phyloP scores from a whole-genome alignment of 2,888 invertebrate species.

The Drosophila pseudotakahashii region DNA sequence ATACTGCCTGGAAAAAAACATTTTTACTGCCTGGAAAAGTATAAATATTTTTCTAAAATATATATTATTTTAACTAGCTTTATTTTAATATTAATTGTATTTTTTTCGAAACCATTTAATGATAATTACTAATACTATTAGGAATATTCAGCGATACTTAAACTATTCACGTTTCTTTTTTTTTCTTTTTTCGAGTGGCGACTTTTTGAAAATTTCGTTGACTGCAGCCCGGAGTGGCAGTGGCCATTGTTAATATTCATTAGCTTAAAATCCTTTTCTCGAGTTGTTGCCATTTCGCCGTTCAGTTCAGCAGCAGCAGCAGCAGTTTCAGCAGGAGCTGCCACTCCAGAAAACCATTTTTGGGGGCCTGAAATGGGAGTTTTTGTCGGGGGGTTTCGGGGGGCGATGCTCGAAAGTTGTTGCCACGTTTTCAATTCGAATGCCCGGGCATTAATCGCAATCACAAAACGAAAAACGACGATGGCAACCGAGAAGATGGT shows the following conservation, averaged over 20 bases:
- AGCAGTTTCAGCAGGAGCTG: slow-evolving; percentile 3
- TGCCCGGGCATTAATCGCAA: slow-evolving; percentile 68
- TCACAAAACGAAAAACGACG: slow-evolving; percentile 57
- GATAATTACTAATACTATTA: too few relatives aligned
- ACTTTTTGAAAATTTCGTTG: not conserved
- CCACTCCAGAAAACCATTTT: slow-evolving; percentile 20
- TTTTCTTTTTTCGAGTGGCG: too few relatives aligned
- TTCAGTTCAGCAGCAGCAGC: not conserved
- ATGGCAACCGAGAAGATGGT: too few relatives aligned
- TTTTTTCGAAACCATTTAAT: too few relatives aligned
- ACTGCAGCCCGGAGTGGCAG: not conserved
- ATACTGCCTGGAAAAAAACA: too few relatives aligned
- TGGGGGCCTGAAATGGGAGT: not conserved
- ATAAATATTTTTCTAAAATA: too few relatives aligned
- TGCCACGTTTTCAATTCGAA: slow-evolving; percentile 29
- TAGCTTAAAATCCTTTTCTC: slow-evolving; percentile 68
- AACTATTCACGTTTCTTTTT: too few relatives aligned
- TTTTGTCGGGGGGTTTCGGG: not conserved
- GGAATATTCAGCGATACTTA: too few relatives aligned
- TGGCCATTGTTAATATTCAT: slow-evolving; percentile 70
- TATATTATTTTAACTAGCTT: too few relatives aligned
- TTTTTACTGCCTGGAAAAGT: too few relatives aligned
- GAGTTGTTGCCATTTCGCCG: slow-evolving; percentile 50
- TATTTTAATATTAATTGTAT: too few relatives aligned
- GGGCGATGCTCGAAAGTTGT: slow-evolving; percentile 18